A percentile compares a stretch with the other conserved stretches of the same genome.
Evolutionary conservation across 2,113 vertebrate genomes (phyloP).

Genomic region (Coregonus clupeaformis): DNA sequence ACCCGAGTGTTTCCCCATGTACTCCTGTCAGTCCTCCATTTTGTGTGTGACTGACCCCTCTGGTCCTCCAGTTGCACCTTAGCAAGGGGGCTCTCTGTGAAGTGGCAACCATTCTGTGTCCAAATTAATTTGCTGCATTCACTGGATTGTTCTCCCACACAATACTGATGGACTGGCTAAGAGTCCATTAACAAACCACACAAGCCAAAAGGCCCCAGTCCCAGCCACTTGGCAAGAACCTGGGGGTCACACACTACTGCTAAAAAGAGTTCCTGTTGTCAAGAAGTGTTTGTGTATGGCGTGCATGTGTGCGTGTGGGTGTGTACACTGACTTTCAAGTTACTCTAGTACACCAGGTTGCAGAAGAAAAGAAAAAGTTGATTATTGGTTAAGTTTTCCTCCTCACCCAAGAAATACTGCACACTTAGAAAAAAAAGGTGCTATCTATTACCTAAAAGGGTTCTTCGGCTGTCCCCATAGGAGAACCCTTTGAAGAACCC

Average conservation of each 20-base stretch:
- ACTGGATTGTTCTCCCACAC: slow-evolving; percentile 76
- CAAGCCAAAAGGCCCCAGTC: slow-evolving; percentile 72
- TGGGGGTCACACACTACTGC: slow-evolving; percentile 44
- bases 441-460: too few species aligned
- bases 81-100: slow-evolving; percentile 70
- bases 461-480: too few species aligned
- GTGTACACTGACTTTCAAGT: not conserved
- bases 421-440: too few species aligned
- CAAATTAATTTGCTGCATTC: slow-evolving; percentile 92
- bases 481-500: too few species aligned
- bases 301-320: not conserved
- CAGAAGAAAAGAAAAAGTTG: slow-evolving; percentile 30
- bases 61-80: slow-evolving; percentile 67
- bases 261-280: slow-evolving; percentile 35
- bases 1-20: slow-evolving; percentile 69
- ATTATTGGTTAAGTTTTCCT: too few species aligned
- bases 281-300: slow-evolving; percentile 39
- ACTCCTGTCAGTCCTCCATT: slow-evolving; percentile 79
- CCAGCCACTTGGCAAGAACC: slow-evolving; percentile 66
- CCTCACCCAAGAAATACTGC: too few species aligned
- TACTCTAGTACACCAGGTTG: slow-evolving; percentile 7
- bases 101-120: slow-evolving; percentile 78
- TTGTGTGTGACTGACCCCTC: slow-evolving; percentile 79
- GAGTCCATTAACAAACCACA: slow-evolving; percentile 82
- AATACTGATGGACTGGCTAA: slow-evolving; percentile 84